phyloP scores from a whole-genome alignment of 2,888 invertebrate genomes.

The Cistogaster globosa region DNA sequence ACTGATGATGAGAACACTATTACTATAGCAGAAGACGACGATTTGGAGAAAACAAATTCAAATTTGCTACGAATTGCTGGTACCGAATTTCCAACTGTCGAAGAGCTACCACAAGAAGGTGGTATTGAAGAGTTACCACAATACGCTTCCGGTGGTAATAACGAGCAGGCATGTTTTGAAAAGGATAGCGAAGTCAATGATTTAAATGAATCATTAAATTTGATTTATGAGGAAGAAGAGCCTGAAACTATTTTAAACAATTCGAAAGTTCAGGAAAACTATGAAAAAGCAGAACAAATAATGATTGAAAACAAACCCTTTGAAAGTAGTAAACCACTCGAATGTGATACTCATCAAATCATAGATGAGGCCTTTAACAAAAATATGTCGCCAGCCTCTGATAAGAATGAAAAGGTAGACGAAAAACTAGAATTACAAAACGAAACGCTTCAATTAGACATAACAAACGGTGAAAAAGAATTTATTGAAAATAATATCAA shows the following conservation, averaged over 20 bases:
- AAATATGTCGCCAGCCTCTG: not conserved
- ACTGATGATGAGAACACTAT: not conserved
- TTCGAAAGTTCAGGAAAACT: not conserved
- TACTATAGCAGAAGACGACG: not conserved
- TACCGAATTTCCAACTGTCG: not conserved
- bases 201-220: not conserved
- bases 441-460: not conserved
- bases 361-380: not conserved
- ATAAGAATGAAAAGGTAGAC: slow-evolving; percentile 1
- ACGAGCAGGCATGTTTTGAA: not conserved
- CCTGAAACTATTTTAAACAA: not conserved
- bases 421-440: not conserved
- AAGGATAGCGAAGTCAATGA: not conserved
- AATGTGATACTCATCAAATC: not conserved
- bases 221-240: not conserved
- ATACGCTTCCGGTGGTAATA: not conserved
- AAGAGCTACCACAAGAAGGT: not conserved
- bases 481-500: slow-evolving; percentile 26
- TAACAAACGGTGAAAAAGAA: slow-evolving; percentile 21
- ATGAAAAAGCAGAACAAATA: not conserved
- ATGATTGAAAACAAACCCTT: not conserved
- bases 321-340: not conserved
- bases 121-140: slow-evolving; percentile 6
- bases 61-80: not conserved
- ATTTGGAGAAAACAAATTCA: not conserved